Percentiles rank a stretch among this genome's conserved stretches.
These are phyloP conservation scores for Lepidurus couesii DNA, from an alignment of 1,140 invertebrate species.

Conservation along the genomic window DNA sequence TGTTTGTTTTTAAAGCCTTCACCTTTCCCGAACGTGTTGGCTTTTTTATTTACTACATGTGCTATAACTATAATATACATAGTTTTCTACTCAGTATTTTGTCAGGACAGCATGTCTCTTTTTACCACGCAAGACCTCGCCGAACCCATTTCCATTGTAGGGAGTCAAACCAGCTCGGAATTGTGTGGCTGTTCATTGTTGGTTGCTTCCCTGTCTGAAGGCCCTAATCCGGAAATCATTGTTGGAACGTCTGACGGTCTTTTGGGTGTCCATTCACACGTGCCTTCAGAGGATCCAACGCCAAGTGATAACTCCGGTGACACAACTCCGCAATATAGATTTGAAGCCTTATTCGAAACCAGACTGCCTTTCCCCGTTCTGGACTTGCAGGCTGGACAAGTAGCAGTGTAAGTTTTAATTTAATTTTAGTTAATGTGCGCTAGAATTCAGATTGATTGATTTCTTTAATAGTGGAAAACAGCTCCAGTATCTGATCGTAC, in stretches of 20 bases:
- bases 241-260: constrained; percentile 63
- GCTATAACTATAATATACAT: too few relatives aligned
- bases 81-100: too few relatives aligned
- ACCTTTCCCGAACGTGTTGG: too few relatives aligned
- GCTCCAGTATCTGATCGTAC: constrained; percentile 59
- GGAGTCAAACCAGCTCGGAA: constrained; percentile 48
- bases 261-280: constrained; percentile 61
- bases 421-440: constrained; percentile 28
- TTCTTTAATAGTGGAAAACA: constrained; percentile 46
- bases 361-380: constrained; percentile 60
- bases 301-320: constrained; percentile 45
- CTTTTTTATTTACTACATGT: too few relatives aligned
- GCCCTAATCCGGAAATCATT: constrained; percentile 47
- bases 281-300: constrained; percentile 41
- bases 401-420: constrained; percentile 57
- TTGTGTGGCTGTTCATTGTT: constrained; percentile 34
- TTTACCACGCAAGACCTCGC: background rate
- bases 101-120: background rate
- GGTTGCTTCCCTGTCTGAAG: constrained; percentile 26
- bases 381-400: constrained; percentile 62
- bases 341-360: constrained; percentile 64
- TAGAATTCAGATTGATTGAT: constrained; percentile 22
- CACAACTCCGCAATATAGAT: constrained; percentile 49
- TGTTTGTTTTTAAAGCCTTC: too few relatives aligned
- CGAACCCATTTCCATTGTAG: constrained; percentile 37